Base-by-base conservation (phyloP, 2,888 invertebrate genomes). In the Agonopterix subpropinquella region DNA sequence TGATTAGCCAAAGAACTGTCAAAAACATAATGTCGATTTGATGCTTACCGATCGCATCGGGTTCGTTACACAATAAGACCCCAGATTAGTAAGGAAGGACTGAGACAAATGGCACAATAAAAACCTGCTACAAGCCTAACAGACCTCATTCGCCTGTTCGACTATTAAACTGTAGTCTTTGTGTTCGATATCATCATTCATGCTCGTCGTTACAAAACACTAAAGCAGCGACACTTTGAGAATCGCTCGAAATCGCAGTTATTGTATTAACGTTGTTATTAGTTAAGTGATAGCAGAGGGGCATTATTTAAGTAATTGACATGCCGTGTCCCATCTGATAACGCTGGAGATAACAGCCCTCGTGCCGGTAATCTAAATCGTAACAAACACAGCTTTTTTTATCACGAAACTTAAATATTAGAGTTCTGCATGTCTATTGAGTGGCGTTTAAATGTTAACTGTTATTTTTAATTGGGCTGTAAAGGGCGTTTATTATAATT, bases 241-340 rank as follows among this genome's bases (percentile, higher is more conserved):
- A 55, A 58, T 28, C 68, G 36, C 50, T 52, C 13, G 51, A 65
- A 67, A 68, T 65, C 60, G 60, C 57, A 53, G 64, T 66, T 56
- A 67, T 61, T 56, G 57, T 57, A 65, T 60, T 55, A 53, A 49
- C 49, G 56, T 64, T 53, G 70, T 79, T 77, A 80, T 80, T 80
- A 79, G 73, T 75, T 80, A 81, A 80, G 72, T 79, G 77, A 71
- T 66, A 67, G 65, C 53, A 56, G 58, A 52, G 55, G 64, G 67
- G 65, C 61, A 62, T 67, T 73, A 65, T 73, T 73, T 64, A 64
- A 64, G 63, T 73, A 69, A 72, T 69, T 70, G 65, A 54, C 48
- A 49, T 54, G 58, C 71, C 82, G 80, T 84, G 81, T 53, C 35
- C 48, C 61, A 81, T 79, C 80, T 61, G 79, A 80, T 81, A 75